Evolutionary conservation across 2,113 vertebrate genomes (phyloP), one percentile per base, ranked within the genome.

Genomic region (Atrichornis clamosus): DNA sequence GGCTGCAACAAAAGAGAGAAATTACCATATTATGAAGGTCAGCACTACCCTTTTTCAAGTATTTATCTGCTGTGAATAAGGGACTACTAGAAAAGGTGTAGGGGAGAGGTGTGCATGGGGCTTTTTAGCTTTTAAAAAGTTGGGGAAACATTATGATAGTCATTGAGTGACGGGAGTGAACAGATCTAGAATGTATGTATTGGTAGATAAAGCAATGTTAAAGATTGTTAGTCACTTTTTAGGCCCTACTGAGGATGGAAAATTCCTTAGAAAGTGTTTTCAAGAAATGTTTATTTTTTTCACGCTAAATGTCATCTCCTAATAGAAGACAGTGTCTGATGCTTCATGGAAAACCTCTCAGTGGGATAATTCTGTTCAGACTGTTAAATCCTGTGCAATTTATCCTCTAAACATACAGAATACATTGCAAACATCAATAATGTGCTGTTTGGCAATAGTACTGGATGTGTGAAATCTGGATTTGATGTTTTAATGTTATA

Each of bases 401-500:
- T 79, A 42, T 47, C 30, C 17, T 85, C 35, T 52, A 35, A 10
- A 26, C 12, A 39, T 30, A 39, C 7, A 72, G 41, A 83, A 47
- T 72, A 46, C 33, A 56, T 8, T 28, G 18, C 42, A 75, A 88
- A 88, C 8, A 76, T 65, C 35, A 63, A 56, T 14, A 68, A 53
- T 11, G 7, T 0, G 0, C 49, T 35, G 17, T 30, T 83, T 79
- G 26, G 21, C 3, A 9, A 44, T 35, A 35, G 16, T 27, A 73
- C 30, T 64, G 56, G 10, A 49, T 26, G 11, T 41, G 12, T 37
- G 55, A 80, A 90, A 76, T 83, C 39, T 56, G 32, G 24, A 73
- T 83, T 53, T 76, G 10, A 73, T 28, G 19, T 33, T 84, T 87
- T 89, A 73, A 35, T 77, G 91, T 80, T 60, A 5, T 26, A 74